phyloP scores from a whole-genome alignment of 2,113 vertebrate species.

The Myrmophylax atrothorax region DNA sequence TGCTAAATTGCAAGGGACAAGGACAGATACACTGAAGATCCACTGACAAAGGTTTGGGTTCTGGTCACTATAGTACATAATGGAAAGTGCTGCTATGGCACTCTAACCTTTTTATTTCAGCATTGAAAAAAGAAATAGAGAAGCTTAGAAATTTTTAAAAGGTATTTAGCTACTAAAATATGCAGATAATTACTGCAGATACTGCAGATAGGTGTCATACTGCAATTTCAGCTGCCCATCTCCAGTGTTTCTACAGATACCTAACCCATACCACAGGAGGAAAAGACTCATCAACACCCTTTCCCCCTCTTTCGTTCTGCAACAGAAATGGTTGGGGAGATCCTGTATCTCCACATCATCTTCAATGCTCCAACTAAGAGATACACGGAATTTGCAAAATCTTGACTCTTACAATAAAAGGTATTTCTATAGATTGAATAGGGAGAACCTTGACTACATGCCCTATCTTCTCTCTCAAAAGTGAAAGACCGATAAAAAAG shows the following conservation, averaged over 20 bases:
- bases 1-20: background rate
- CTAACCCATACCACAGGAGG: background rate
- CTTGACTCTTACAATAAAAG: background rate
- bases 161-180: background rate
- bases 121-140: background rate
- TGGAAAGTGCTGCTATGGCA: background rate
- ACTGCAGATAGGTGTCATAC: rapidly evolving
- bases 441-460: background rate
- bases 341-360: background rate
- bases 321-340: background rate
- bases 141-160: rapidly evolving
- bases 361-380: background rate
- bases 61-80: background rate
- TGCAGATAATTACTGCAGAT: background rate
- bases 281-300: background rate
- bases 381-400: rapidly evolving
- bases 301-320: background rate
- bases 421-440: background rate
- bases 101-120: background rate
- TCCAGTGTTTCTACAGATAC: background rate
- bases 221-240: background rate
- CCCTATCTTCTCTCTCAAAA: background rate
- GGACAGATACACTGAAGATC: background rate
- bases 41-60: background rate
- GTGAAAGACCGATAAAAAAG: background rate